Evolutionary conservation across 2,888 invertebrate species (phyloP), one percentile per base, ranked within the genome.

Genomic region (Heliconius hortense): DNA sequence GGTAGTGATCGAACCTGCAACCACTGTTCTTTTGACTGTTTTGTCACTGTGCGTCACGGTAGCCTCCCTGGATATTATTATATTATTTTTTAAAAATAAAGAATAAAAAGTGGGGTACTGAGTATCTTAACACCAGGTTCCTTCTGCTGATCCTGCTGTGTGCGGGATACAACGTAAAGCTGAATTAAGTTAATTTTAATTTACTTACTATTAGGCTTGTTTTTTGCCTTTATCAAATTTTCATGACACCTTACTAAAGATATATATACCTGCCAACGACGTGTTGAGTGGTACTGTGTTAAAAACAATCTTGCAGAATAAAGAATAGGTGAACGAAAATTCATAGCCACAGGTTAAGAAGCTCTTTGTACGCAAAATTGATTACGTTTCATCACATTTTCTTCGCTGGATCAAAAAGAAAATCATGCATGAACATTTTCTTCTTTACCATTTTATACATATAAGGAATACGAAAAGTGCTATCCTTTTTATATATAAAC

Each of bases 331-430:
- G 15, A 66, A 39, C 2, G 53, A 39, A 67, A 13, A 53, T 74
- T 62, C 48, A 48, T 13, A 63, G 48, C 43, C 26, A 53, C 53
- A 68, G 53, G 26, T 24, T 69, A 63, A 4, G 48, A 69, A 63
- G 74, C 69, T 28, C 62, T 74, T 74, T 69, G 13, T 62, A 74
- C 26, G 68, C 48, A 74, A 74, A 74, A 74, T 53, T 69, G 63
- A 69, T 74, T 69, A 74, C 62, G 35, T 43, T 24, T 68, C n/a
- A 74, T 63, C 74, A 56, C 69, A 26, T 74, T 69, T 69, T 74
- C 69, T 62, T 69, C 74, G 48, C 35, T 35, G 43, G 43, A 62
- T 68, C 68, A 53, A 68, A 35, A 39, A 62, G 69, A 68, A 68
- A 68, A 31, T 69, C 31, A 35, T 69, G 35, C 56, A 53, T 56